Evolutionary conservation across 2,888 invertebrate genomes (phyloP).

Genomic region (Sialis lutaria): DNA sequence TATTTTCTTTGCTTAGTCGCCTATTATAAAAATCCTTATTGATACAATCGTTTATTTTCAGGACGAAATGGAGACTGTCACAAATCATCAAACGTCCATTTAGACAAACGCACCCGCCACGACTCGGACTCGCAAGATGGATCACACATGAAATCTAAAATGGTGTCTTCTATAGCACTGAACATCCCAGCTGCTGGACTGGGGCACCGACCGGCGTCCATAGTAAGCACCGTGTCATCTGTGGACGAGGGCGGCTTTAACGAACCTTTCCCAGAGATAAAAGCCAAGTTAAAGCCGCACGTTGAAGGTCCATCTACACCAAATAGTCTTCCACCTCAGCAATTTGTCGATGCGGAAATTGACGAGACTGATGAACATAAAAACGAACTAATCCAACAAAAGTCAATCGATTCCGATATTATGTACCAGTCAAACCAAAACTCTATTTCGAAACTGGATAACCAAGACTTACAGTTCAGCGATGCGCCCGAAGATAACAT

Average conservation of each 20-base stretch:
- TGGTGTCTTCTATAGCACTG: conserved; percentile 38
- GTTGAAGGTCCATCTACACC: conserved; percentile 12
- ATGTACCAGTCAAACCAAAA: conserved; percentile 22
- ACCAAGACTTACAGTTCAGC: conserved; percentile 14
- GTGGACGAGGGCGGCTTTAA: conserved; percentile 53
- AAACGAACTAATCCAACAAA: conserved; percentile 20
- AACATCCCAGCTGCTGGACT: conserved; percentile 44
- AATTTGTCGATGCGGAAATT: not conserved
- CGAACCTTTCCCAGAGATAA: conserved; percentile 52
- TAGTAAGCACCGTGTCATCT: conserved; percentile 39
- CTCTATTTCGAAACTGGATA: conserved; percentile 22
- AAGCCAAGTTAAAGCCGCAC: conserved; percentile 30
- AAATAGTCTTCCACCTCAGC: conserved; percentile 2
- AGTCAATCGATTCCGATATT: conserved; percentile 22
- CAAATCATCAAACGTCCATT: conserved; percentile 10
- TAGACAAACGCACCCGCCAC: conserved; percentile 15
- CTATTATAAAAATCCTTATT: not conserved
- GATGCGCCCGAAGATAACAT: conserved; percentile 5
- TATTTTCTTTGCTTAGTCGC: too few species aligned
- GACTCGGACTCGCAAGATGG: conserved; percentile 4
- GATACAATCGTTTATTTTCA: conserved; percentile 10
- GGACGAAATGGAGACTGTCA: conserved; percentile 12
- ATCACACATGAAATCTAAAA: conserved; percentile 29
- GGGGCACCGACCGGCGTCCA: conserved; percentile 44
- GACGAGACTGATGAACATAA: conserved; percentile 5